Conservation (phyloP, 2,888 invertebrate genomes). For the Ectemnius lituratus region DNA sequence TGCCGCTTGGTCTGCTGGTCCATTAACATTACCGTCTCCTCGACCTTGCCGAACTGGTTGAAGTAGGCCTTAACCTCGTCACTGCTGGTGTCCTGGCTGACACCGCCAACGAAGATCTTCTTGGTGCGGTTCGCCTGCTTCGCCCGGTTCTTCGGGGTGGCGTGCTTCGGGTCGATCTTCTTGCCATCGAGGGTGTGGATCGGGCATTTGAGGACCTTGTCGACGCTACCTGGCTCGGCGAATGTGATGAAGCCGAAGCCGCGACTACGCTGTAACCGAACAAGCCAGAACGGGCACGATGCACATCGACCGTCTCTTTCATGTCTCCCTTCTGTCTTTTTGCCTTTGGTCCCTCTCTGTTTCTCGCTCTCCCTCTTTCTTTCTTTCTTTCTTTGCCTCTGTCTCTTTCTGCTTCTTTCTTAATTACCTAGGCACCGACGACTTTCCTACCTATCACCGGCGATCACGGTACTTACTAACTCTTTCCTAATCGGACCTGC, state of each 20-base stretch:
- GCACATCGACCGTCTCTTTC: conserved; percentile 60
- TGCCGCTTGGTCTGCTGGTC: conserved; percentile 95
- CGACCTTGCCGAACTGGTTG: conserved; percentile 93
- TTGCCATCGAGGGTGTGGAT: conserved; percentile 95
- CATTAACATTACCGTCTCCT: conserved; percentile 96
- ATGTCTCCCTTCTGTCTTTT: conserved; percentile 22
- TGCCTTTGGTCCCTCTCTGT: background rate
- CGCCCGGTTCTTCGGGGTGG: conserved; percentile 93
- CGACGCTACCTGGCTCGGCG: conserved; percentile 93
- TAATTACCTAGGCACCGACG: background rate
- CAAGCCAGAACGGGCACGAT: conserved; percentile 66
- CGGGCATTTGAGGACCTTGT: conserved; percentile 93
- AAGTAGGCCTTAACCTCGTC: conserved; percentile 95
- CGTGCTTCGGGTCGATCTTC: conserved; percentile 96
- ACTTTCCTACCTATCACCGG: background rate
- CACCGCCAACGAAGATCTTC: conserved; percentile 95
- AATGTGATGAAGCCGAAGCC: conserved; percentile 97
- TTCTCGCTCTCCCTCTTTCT: conserved; percentile 11
- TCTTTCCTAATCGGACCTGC: background rate
- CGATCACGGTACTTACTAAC: no score
- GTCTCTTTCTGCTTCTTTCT: background rate
- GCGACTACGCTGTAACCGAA: conserved; percentile 89
- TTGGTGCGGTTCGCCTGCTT: conserved; percentile 92
- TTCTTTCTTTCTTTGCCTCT: conserved; percentile 3
- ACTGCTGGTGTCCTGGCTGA: conserved; percentile 94